These are phyloP conservation scores for Pelobates fuscus DNA, from an alignment of 2,113 vertebrate genomes.

Conservation along the genomic window DNA sequence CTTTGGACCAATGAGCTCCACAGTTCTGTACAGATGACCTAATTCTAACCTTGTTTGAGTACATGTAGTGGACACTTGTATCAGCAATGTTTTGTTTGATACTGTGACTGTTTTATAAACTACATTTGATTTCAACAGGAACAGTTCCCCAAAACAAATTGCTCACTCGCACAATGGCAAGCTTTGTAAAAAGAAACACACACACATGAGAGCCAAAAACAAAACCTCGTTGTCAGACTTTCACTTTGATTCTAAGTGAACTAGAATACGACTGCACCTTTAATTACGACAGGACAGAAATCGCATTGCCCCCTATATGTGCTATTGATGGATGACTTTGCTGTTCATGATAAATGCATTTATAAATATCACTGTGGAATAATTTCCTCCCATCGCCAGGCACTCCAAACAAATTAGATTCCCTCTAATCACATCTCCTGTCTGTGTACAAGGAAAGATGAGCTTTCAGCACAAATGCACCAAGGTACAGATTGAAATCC, in stretches of 20 bases:
- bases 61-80: too few species aligned
- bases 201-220: too few species aligned
- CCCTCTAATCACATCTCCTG: conserved; percentile 73
- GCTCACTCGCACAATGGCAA: too few species aligned
- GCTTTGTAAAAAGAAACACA: too few species aligned
- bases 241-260: conserved; percentile 45
- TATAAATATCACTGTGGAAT: conserved; percentile 76
- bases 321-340: conserved; percentile 59
- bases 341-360: conserved; percentile 73
- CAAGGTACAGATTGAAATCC: conserved; percentile 47
- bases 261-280: conserved; percentile 56
- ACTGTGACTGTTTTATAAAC: too few species aligned
- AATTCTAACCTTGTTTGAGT: too few species aligned
- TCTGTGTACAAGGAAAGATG: conserved; percentile 68
- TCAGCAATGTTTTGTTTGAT: too few species aligned
- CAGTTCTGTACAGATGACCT: too few species aligned
- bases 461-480: conserved; percentile 62
- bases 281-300: conserved; percentile 66
- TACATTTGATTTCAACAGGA: too few species aligned
- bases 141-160: too few species aligned
- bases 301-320: conserved; percentile 66
- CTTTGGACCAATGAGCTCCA: too few species aligned
- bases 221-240: conserved; percentile 23
- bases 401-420: conserved; percentile 79
- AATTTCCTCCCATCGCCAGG: conserved; percentile 72